Conservation (phyloP, 2,797 vertebrate genomes). For the Danio jaintianensis region DNA sequence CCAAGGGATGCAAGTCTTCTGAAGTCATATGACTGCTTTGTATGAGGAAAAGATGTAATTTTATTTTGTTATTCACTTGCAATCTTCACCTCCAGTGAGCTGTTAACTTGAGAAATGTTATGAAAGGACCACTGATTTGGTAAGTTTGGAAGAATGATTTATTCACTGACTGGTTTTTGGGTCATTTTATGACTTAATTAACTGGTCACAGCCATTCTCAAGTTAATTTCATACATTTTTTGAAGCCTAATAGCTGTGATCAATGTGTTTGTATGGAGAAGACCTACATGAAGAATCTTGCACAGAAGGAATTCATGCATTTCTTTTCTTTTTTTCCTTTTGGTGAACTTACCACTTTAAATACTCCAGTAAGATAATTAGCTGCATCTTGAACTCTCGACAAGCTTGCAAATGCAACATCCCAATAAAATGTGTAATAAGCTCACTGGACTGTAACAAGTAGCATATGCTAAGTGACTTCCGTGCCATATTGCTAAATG, state of each 20-base stretch:
- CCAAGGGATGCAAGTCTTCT: not conserved
- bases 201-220: not conserved
- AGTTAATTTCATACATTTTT: not conserved
- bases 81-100: not conserved
- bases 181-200: not conserved
- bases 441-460: conserved; percentile 45
- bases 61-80: not conserved
- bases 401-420: conserved; percentile 24
- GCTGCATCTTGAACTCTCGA: not conserved
- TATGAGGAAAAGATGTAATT: not conserved
- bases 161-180: too few relatives aligned
- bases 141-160: not conserved
- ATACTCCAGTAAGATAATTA: conserved; percentile 31
- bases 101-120: not conserved
- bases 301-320: not conserved
- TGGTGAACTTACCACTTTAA: not conserved
- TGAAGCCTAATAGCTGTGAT: not conserved
- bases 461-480: conserved; percentile 25
- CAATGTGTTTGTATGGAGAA: not conserved
- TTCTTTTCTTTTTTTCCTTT: not conserved
- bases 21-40: not conserved
- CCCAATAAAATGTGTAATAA: conserved; percentile 52
- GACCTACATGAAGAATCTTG: not conserved
- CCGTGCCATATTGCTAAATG: conserved; percentile 42
- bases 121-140: not conserved